Conservation (phyloP, 2,888 invertebrate genomes). For the Zelleria hepariella region DNA sequence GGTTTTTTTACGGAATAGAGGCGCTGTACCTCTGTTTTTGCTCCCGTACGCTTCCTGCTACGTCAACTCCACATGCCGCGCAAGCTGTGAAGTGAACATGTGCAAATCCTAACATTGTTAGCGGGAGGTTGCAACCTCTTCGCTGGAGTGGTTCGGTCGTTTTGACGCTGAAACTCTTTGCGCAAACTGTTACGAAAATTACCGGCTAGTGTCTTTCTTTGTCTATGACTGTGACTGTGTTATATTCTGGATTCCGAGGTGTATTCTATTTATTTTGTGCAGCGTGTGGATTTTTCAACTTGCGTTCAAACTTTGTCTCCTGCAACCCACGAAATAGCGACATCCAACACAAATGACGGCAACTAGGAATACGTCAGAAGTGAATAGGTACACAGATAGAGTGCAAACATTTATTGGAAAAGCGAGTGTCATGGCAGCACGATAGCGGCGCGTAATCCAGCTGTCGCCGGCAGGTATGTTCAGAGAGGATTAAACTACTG, state of each 20-base stretch:
- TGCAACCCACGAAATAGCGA: too few species aligned
- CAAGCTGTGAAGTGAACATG: not conserved
- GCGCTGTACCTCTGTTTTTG: too few species aligned
- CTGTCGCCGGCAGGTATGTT: constrained; percentile 52
- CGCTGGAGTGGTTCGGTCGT: not conserved
- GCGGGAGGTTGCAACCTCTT: not conserved
- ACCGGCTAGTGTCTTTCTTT: not conserved
- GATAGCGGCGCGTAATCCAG: constrained; percentile 33
- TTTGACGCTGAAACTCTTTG: not conserved
- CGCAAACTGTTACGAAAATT: not conserved
- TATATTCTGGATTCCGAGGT: not conserved
- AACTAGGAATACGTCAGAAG: too few species aligned
- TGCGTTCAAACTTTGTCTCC: too few species aligned
- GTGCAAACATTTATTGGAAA: constrained; percentile 1
- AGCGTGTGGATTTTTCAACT: too few species aligned
- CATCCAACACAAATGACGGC: too few species aligned
- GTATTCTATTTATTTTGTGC: too few species aligned
- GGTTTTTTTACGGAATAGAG: too few species aligned
- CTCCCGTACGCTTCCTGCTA: too few species aligned
- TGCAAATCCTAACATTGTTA: too few species aligned
- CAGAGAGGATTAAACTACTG: constrained; percentile 58
- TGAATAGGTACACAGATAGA: not conserved
- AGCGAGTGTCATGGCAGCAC: constrained; percentile 16
- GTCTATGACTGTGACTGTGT: not conserved
- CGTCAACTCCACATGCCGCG: too few species aligned